Evolutionary conservation across 1,140 invertebrate genomes (phyloP), one percentile per base, ranked within the genome.

Genomic region (Patella vulgata): DNA sequence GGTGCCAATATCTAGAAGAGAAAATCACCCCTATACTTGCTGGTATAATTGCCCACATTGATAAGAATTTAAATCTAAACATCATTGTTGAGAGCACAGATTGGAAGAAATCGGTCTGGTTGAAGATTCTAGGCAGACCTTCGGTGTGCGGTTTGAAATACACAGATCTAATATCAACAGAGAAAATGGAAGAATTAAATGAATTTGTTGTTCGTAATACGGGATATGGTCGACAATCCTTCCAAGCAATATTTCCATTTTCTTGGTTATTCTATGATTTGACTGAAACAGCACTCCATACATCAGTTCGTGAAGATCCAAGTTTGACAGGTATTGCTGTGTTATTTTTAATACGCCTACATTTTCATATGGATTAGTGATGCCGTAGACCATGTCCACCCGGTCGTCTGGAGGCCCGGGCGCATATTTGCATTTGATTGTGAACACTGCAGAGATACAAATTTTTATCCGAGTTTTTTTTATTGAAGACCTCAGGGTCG

Each of bases 1-100:
- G 63, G 50, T 47, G 48, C 23, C 74, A 75, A 39, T 74, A 64
- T 55, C 40, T 78, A 23, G 73, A 76, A 56, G 60, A 62, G 9
- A 74, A 73, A 54, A 58, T 77, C 1, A 70, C 67, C n/a, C 75
- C 77, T 2, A 50, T 76, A 27, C 52, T 79, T 31, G 72, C 75
- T 40, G 71, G 62, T 12, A 68, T 76, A 39, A 65, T 78, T 28
- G 73, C 77, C 12, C 68, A 63, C 44, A 48, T 73, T 23, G 77
- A 79, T 53, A 76, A 69, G 11, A 74, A 78, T 63, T 44, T 43
- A 28, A 78, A 78, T 58, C 53, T 79, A 46, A 72, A 79, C 36
- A 47, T 79, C 31, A 47, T 72, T 27, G 27, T 36, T 17, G n/a
- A 57, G 12, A n/a, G 23, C 5, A 39, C 48, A 3, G 46, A 59